Conservation (phyloP, 2,888 invertebrate species). For the Xanthorhoe designata region DNA sequence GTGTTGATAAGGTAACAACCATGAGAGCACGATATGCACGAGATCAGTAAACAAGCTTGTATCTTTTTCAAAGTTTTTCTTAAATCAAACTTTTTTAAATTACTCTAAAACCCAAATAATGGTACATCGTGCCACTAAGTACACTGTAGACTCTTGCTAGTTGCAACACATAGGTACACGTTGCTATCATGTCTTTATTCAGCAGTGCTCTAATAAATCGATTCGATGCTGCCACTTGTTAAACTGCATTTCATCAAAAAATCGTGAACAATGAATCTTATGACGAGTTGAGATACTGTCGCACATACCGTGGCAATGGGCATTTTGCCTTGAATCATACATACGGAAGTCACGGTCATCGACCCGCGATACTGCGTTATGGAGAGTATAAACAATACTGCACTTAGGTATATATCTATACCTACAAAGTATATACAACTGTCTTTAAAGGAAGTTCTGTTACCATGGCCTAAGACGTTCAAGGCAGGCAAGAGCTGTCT, state of each 20-base stretch:
- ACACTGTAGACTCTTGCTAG: too few relatives aligned
- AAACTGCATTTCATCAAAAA: neutral
- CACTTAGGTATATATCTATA: neutral
- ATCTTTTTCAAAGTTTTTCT: too few relatives aligned
- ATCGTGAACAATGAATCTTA: neutral
- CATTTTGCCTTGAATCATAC: conserved; percentile 49
- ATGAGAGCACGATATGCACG: conserved; percentile 2
- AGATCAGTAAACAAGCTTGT: conserved; percentile 9
- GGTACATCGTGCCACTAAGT: too few relatives aligned
- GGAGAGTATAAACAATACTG: conserved; percentile 40
- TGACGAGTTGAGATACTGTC: conserved; percentile 23
- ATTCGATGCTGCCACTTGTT: neutral
- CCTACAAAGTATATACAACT: neutral
- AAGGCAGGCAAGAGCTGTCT: too few relatives aligned
- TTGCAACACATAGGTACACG: too few relatives aligned
- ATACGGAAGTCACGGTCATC: conserved; percentile 62
- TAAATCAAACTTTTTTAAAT: too few relatives aligned
- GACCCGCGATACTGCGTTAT: conserved; percentile 54
- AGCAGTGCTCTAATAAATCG: too few relatives aligned
- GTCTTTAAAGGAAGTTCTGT: too few relatives aligned
- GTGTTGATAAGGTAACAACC: conserved; percentile 6
- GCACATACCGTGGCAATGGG: conserved; percentile 26
- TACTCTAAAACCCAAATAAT: too few relatives aligned
- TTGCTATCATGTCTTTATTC: too few relatives aligned
- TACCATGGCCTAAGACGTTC: too few relatives aligned